phyloP scores from a whole-genome alignment of 2,888 invertebrate species.

The Drosophila mercatorum region DNA sequence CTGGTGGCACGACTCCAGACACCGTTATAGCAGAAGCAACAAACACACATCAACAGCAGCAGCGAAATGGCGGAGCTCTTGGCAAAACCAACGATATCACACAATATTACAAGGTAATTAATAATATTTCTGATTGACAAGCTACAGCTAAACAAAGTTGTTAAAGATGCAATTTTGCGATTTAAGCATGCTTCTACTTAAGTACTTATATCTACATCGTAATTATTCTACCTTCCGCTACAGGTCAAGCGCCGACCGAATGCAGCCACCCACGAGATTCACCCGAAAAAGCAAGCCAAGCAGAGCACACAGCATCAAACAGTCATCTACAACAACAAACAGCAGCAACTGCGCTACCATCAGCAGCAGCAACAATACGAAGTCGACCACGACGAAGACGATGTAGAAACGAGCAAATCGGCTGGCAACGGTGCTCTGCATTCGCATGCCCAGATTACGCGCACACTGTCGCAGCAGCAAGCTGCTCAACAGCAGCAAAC shows the following conservation, averaged over 20 bases:
- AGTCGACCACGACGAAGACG: conserved; percentile 55
- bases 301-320: conserved; percentile 81
- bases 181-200: neutral
- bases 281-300: conserved; percentile 86
- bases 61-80: conserved; percentile 81
- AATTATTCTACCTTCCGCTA: conserved; percentile 46
- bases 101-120: conserved; percentile 82
- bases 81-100: conserved; percentile 82
- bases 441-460: conserved; percentile 48
- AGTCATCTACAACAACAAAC: conserved; percentile 53
- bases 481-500: conserved; percentile 41
- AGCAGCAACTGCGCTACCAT: conserved; percentile 50
- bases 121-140: neutral
- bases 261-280: conserved; percentile 72
- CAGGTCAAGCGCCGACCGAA: conserved; percentile 91
- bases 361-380: conserved; percentile 50
- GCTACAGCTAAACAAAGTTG: no score
- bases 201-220: neutral
- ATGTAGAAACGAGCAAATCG: conserved; percentile 63
- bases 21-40: conserved; percentile 68
- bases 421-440: conserved; percentile 51
- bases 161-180: no score
- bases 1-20: conserved; percentile 84
- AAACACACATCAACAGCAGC: conserved; percentile 79
- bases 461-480: conserved; percentile 65